Conservation (phyloP, 2,113 vertebrate species). For the Aplodontia rufa region DNA sequence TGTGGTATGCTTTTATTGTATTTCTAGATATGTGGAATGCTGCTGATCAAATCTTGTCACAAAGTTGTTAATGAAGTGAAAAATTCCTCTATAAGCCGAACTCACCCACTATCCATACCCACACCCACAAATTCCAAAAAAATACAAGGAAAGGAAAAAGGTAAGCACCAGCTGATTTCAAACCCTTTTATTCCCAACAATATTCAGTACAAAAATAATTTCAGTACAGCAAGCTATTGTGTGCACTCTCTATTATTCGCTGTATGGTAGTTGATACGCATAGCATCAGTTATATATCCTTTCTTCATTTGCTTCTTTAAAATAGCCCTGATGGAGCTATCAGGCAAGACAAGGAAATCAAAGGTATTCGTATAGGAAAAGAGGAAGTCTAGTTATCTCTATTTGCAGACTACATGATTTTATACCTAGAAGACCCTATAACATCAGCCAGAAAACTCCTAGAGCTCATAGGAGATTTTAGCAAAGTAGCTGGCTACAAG, state of each 20-base stretch:
- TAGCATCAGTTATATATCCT: neutral
- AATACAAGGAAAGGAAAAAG: neutral
- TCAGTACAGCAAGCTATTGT: no score
- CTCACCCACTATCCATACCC: neutral
- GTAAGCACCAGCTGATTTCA: neutral
- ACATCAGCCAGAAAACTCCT: no score
- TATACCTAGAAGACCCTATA: no score
- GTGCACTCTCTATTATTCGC: neutral
- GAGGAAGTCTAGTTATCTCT: no score
- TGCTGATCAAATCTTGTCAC: neutral
- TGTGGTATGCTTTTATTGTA: neutral
- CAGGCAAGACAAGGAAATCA: no score
- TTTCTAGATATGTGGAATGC: neutral
- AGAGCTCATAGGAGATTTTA: no score
- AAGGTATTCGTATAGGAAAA: no score
- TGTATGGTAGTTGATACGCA: neutral
- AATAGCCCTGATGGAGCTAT: neutral
- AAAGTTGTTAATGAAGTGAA: neutral
- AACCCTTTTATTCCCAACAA: neutral
- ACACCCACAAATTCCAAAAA: no score
- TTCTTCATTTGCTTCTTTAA: neutral
- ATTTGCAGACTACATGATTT: no score
- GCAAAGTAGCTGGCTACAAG: no score
- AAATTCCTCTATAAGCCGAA: neutral
- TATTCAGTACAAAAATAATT: slow-evolving; percentile 1